Base-by-base conservation (phyloP, 1,140 invertebrate genomes). In the Brevipalpus yothersi region DNA sequence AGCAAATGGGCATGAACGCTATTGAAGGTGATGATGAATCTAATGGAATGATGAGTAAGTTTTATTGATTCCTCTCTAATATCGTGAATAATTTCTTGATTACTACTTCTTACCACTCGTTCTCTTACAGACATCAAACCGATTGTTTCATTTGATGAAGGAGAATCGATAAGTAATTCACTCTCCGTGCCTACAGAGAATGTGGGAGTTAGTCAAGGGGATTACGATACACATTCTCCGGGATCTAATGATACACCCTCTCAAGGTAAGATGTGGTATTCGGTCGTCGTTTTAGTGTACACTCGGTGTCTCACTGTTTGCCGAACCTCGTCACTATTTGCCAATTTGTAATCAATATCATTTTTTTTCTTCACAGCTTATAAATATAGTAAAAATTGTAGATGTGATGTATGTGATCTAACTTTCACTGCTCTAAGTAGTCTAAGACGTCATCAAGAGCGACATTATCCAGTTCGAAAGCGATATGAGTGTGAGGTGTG, bases 401-500 rank as follows among this genome's bases (percentile, higher is more conserved):
- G 63, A 12, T 64, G 63, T 53, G 61, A 64, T 41, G 61, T 63
- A 12, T 64, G 63, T 56, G 56, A 59, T 43, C 41, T 59, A 41
- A 62, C 63, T n/a, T 64, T 64, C 41, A 64, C 63, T 5, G 63
- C 63, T 1, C 59, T 63, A 19, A 62, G 60, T 42, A 60, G 58
- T 55, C 42, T 67, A 12, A 58, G 65, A 41, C 43, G 65, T 13
- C 66, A 67, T 54, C 64, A 64, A 63, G 54, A 63, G 49, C 43
- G 63, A 12, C 63, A 64, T 58, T 63, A 60, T 58, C 51, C 63
- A 4, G 66, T 63, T 58, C 65, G 66, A 19, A 64, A 67, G 54
- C 41, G 65, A 39, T 67, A 67, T 51, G 61, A 65, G 43, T 67
- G 66, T 61, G 65, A 67, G 39, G 63, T 67, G 41, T 67, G 66